Base-by-base conservation (phyloP, 2,113 vertebrate species). In the Calypte anna region DNA sequence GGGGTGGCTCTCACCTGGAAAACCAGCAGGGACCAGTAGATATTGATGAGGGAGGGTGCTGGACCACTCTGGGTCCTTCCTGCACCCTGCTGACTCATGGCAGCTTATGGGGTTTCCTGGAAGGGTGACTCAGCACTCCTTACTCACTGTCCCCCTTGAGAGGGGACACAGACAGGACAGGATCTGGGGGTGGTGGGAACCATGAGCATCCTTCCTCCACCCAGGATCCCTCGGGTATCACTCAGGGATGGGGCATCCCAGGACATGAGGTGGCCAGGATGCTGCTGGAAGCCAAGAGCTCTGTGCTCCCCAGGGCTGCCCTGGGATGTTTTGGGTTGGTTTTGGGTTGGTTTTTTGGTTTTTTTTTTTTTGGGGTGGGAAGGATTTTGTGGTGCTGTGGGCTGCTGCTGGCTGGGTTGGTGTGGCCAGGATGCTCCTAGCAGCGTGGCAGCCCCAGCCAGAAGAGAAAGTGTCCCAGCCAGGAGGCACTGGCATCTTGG, bases 121-220 rank as follows among this genome's bases (percentile, higher is more conserved):
- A 30, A 92, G 63, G 64, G 75, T 96, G 95, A 95, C 89, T 94
- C 95, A 94, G 95, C 93, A 20, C n/a, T 31, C 53, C 91, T 96
- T 89, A 95, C 91, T 97, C 96, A 95, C 10, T 2, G 1, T 51
- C 94, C 87, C 93, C 89, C 94, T 91, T 88, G 40, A 10, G 2
- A 33, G 43, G 51, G 57, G 25, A 23, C 46, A 66, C 0, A 1
- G 33, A 23, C 1, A 9, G 55, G 74, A 24, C 0, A 15, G 68
- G 74, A 57, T 17, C 10, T 25, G 20, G 38, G 28, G 59, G 43
- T 31, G 2, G 0, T 1, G 1, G 61, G 75, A 62, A 18, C 43
- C 9, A 6, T 4, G 13, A 92, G 57, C 69, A 64, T 82, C 89
- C 57, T 61, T 58, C 1, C 46, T 18, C 27, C 1, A 2, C 40